phyloP scores from a whole-genome alignment of 2,888 invertebrate genomes.

The Cataglyphis livida region DNA sequence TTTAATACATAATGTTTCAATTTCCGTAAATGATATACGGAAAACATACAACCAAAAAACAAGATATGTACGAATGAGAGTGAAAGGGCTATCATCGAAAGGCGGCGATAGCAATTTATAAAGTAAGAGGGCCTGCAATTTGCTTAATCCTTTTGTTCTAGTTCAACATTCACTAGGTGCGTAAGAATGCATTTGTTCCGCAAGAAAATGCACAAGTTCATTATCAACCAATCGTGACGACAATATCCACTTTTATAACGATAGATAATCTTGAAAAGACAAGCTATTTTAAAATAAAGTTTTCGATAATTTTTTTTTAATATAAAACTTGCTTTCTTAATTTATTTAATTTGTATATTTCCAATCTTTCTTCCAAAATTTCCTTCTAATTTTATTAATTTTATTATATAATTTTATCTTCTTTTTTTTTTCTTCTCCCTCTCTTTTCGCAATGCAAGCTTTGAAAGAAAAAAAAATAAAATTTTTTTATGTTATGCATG shows the following conservation, averaged over 20 bases:
- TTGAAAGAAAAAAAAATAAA: too few species aligned
- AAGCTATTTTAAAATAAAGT: not conserved
- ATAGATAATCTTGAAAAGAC: not conserved
- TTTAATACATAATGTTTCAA: constrained; percentile 25
- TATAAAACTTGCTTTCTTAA: not conserved
- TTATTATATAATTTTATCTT: not conserved
- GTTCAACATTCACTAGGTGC: not conserved
- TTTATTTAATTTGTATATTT: not conserved
- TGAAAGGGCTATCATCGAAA: constrained; percentile 71
- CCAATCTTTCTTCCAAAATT: not conserved
- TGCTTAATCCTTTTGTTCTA: constrained; percentile 65
- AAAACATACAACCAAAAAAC: constrained; percentile 59
- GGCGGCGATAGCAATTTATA: constrained; percentile 49
- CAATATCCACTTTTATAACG: not conserved
- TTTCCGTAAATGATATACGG: constrained; percentile 53
- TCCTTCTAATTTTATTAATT: not conserved
- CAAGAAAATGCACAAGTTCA: not conserved
- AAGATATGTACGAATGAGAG: constrained; percentile 58
- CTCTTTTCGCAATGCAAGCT: too few species aligned
- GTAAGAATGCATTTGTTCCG: not conserved
- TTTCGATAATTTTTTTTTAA: constrained; percentile 3
- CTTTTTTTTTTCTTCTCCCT: too few species aligned
- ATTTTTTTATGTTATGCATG: too few species aligned
- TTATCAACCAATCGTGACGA: not conserved
- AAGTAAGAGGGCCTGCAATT: constrained; percentile 66